Conservation (phyloP, 2,113 vertebrate species). For the Eublepharis macularius region DNA sequence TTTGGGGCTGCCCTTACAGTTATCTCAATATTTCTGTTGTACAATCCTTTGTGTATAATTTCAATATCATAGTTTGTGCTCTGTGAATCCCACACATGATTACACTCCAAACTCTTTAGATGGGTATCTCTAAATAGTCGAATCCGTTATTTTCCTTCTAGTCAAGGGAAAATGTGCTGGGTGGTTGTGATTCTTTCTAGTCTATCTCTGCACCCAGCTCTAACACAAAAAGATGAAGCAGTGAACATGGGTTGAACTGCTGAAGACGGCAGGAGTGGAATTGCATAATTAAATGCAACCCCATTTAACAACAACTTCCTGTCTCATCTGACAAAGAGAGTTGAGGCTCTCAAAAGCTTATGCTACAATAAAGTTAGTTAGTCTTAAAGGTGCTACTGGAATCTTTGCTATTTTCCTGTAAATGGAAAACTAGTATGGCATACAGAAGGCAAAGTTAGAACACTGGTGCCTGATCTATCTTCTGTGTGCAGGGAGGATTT, state of each 20-base stretch:
- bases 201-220: not conserved
- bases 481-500: not conserved
- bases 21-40: not conserved
- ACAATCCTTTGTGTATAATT: not conserved
- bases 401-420: not conserved
- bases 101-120: not conserved
- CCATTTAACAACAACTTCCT: not conserved
- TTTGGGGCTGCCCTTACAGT: not conserved
- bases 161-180: not conserved
- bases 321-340: not conserved
- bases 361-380: too few species aligned
- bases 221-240: not conserved
- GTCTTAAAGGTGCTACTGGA: too few species aligned
- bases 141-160: not conserved
- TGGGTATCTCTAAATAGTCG: not conserved
- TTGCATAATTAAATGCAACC: too few species aligned
- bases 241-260: not conserved
- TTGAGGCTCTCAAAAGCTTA: too few species aligned
- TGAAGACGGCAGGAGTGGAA: too few species aligned
- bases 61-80: not conserved
- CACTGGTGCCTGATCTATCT: not conserved
- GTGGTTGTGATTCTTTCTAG: not conserved
- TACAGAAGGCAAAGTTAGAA: too few species aligned
- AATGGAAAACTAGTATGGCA: too few species aligned
- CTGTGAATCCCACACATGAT: not conserved